These are phyloP conservation scores for Ostrea edulis DNA, from an alignment of 1,140 invertebrate genomes.

Conservation along the genomic window DNA sequence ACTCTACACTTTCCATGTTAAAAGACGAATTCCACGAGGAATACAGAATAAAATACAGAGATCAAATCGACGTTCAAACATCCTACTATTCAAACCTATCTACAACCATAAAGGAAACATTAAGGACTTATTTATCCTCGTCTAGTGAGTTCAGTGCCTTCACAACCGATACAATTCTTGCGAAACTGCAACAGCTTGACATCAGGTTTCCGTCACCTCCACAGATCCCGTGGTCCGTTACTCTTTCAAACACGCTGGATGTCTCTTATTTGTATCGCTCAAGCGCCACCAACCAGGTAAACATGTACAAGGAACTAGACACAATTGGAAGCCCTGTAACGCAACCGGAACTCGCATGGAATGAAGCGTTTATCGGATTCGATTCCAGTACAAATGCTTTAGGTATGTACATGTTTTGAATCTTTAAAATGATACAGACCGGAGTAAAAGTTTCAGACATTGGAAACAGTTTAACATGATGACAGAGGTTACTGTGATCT, in stretches of 20 bases:
- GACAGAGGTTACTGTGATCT: no score
- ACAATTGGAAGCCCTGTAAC: not conserved
- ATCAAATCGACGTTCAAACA: not conserved
- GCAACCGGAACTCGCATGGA: not conserved
- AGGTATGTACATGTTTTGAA: not conserved
- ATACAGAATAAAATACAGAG: not conserved
- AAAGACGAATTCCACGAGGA: constrained; percentile 10
- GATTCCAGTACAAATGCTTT: not conserved
- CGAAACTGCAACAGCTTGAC: not conserved
- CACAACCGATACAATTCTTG: not conserved
- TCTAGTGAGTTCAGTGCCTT: not conserved
- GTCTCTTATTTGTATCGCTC: constrained; percentile 9
- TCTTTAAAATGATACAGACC: no score
- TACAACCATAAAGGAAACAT: not conserved
- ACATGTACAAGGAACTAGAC: not conserved
- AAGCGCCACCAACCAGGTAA: not conserved
- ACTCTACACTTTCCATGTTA: not conserved
- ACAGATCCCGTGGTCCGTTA: not conserved
- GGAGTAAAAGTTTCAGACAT: no score
- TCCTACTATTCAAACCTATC: not conserved
- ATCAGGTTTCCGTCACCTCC: not conserved
- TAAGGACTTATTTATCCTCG: not conserved
- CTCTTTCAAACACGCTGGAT: not conserved
- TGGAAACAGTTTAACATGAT: no score
- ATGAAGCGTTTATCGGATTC: not conserved